Evolutionary conservation across 2,888 invertebrate species (phyloP).

Genomic region (Archips crataeganus): DNA sequence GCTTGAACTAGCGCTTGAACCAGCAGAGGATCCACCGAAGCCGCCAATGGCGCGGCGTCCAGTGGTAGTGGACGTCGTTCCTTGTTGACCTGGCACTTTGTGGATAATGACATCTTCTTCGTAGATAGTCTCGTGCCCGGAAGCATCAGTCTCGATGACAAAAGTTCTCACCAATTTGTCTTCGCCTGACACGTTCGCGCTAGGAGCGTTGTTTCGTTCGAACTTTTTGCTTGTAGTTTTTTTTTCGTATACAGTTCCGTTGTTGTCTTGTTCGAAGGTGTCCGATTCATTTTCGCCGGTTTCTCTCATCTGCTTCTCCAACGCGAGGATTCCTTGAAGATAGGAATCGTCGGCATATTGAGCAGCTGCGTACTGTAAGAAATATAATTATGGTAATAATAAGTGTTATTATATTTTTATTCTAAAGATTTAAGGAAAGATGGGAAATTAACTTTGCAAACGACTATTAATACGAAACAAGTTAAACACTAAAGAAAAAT

Average conservation of each 20-base stretch:
- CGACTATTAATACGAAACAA: no score
- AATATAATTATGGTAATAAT: not conserved
- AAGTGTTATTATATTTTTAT: no score
- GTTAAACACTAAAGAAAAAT: no score
- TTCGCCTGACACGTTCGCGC: conserved; percentile 47
- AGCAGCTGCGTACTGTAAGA: conserved; percentile 61
- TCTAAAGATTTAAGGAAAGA: no score
- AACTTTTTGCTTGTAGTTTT: conserved; percentile 51
- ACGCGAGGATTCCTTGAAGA: conserved; percentile 8
- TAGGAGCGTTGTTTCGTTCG: conserved; percentile 44
- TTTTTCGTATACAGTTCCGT: conserved; percentile 55
- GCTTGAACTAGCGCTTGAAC: conserved; percentile 6
- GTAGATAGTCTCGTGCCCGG: conserved; percentile 59
- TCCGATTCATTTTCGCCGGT: conserved; percentile 52
- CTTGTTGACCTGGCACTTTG: conserved; percentile 46
- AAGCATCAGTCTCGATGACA: conserved; percentile 55
- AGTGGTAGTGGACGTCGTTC: conserved; percentile 10
- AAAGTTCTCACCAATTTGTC: conserved; percentile 56
- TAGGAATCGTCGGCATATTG: conserved; percentile 47
- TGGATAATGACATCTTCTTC: conserved; percentile 67
- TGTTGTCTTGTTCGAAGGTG: conserved; percentile 48
- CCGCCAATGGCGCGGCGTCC: conserved; percentile 27
- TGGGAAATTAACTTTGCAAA: no score
- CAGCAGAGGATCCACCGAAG: conserved; percentile 22
- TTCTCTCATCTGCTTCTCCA: conserved; percentile 49